These are phyloP conservation scores for Uria lomvia DNA, from an alignment of 2,113 vertebrate species.

Conservation along the genomic window DNA sequence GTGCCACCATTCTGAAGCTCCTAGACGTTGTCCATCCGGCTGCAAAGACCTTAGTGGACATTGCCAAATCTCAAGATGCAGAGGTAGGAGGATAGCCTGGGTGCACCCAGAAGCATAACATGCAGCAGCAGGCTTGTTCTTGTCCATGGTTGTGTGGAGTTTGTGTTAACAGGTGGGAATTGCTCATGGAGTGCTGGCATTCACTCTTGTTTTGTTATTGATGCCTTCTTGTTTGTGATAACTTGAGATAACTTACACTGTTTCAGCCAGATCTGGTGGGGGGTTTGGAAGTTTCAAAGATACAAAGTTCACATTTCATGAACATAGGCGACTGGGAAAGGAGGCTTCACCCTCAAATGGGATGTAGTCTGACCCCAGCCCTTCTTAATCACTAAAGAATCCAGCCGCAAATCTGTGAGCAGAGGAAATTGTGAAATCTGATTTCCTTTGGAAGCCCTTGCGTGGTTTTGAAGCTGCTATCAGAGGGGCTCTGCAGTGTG, in stretches of 20 bases:
- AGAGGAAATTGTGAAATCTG: neutral
- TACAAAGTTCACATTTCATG: rapidly evolving
- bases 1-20: constrained; percentile 96
- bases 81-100: constrained; percentile 78
- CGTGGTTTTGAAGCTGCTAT: rapidly evolving
- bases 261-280: neutral
- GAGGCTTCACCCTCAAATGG: neutral
- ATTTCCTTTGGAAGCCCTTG: neutral
- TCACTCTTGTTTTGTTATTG: neutral
- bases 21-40: constrained; percentile 96
- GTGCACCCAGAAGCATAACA: rapidly evolving
- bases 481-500: rapidly evolving
- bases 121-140: neutral
- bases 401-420: neutral
- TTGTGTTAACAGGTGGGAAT: neutral
- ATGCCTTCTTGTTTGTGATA: neutral
- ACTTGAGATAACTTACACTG: neutral
- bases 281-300: neutral
- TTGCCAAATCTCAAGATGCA: constrained; percentile 95
- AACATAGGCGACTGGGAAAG: neutral
- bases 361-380: neutral
- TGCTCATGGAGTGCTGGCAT: rapidly evolving
- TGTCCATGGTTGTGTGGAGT: neutral
- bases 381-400: neutral
- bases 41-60: constrained; percentile 95